A percentile compares a stretch with the other conserved stretches of the same genome.
These are phyloP conservation scores for Blastobasis lacticolella DNA, from an alignment of 2,888 invertebrate genomes.

Conservation along the genomic window DNA sequence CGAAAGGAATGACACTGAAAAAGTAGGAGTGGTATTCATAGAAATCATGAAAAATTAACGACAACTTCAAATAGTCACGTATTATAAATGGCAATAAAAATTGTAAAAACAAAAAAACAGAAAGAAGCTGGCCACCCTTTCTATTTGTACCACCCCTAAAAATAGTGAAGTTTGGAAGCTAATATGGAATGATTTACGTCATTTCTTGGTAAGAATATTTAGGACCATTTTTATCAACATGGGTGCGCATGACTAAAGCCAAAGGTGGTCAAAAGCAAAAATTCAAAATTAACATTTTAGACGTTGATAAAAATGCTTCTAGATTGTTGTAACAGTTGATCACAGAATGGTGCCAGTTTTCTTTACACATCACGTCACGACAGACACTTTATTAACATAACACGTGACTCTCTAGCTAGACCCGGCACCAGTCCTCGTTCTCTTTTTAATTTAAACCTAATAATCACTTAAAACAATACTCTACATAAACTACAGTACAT, in stretches of 20 bases:
- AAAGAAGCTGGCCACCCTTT: no score
- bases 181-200: constrained; percentile 54
- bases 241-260: no score
- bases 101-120: no score
- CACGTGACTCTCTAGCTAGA: background rate
- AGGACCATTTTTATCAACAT: background rate
- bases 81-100: no score
- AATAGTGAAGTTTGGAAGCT: constrained; percentile 41
- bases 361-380: background rate
- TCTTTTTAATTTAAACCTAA: constrained; percentile 22
- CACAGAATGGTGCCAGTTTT: constrained; percentile 44
- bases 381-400: background rate
- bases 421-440: constrained; percentile 31
- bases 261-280: no score
- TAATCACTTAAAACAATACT: constrained; percentile 26
- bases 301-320: background rate
- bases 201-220: constrained; percentile 39
- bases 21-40: constrained; percentile 4
- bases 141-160: background rate
- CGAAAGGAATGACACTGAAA: background rate
- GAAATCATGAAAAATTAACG: no score
- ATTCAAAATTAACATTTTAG: no score
- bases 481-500: constrained; percentile 55
- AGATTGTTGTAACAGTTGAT: constrained; percentile 23
- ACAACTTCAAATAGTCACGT: no score